Percentiles rank a stretch among this genome's conserved stretches.
phyloP scores from a whole-genome alignment of 2,888 invertebrate genomes.

The Plebejus anna region DNA sequence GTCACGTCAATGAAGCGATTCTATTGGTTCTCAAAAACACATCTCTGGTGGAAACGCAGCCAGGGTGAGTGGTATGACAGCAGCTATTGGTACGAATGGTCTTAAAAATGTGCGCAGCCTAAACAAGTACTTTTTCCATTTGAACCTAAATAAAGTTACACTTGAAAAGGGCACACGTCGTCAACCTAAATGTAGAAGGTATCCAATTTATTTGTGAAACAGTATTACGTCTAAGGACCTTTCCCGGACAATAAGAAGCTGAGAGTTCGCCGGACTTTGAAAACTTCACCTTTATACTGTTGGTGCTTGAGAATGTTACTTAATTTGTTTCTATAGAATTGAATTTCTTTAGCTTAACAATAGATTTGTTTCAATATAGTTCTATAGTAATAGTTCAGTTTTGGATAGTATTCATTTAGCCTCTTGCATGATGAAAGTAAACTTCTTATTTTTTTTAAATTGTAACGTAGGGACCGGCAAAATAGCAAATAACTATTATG shows the following conservation, averaged over 20 bases:
- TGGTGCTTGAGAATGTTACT: neutral
- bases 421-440: too few relatives aligned
- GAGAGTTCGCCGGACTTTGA: neutral
- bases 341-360: neutral
- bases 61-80: too few relatives aligned
- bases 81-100: too few relatives aligned
- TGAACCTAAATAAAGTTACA: neutral
- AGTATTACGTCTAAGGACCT: conserved; percentile 1
- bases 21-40: too few relatives aligned
- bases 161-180: neutral
- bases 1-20: too few relatives aligned
- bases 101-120: too few relatives aligned
- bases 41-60: too few relatives aligned
- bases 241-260: conserved; percentile 1
- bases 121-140: neutral
- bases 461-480: too few relatives aligned
- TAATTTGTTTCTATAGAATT: conserved; percentile 3
- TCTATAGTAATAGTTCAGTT: too few relatives aligned
- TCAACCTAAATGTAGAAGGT: neutral
- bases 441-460: too few relatives aligned
- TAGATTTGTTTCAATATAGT: neutral
- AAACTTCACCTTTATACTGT: neutral
- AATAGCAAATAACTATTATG: too few relatives aligned
- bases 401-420: too few relatives aligned
- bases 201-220: conserved; percentile 23